A percentile compares a stretch with the other conserved stretches of the same genome.
Conservation (phyloP, 2,113 vertebrate genomes). For the Microcebus tavaratra region DNA sequence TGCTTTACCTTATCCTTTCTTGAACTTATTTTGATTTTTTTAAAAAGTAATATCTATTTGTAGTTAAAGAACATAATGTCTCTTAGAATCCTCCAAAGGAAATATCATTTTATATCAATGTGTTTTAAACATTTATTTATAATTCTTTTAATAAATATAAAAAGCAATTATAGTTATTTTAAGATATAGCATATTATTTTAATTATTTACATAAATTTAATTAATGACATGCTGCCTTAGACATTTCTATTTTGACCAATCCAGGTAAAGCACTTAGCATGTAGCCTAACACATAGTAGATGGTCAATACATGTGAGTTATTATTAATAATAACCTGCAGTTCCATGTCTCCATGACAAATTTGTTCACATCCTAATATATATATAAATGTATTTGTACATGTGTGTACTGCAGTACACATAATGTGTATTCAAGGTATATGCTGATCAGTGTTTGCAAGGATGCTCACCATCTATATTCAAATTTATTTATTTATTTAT, state of each 20-base stretch:
- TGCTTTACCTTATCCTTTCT: not conserved
- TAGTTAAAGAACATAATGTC: not conserved
- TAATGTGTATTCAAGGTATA: not conserved
- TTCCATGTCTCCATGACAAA: not conserved
- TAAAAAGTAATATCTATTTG: not conserved
- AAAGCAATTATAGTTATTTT: not conserved
- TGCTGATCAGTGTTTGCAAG: not conserved
- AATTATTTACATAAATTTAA: not conserved
- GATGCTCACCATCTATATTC: not conserved
- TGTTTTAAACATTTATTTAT: not conserved
- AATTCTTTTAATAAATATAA: not conserved
- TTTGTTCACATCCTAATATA: not conserved
- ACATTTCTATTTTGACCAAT: slow-evolving; percentile 16
- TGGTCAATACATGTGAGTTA: not conserved
- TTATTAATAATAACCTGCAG: not conserved
- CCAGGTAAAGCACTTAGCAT: not conserved
- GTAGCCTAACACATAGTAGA: not conserved
- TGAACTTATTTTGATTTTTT: not conserved
- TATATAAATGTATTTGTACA: not conserved
- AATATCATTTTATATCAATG: not conserved
- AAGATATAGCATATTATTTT: not conserved
- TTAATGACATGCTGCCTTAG: not conserved
- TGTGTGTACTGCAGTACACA: not conserved
- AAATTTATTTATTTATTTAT: no score
- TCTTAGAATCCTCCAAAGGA: not conserved